phyloP scores from a whole-genome alignment of 2,888 invertebrate species.

The Drosophila setosimentum region DNA sequence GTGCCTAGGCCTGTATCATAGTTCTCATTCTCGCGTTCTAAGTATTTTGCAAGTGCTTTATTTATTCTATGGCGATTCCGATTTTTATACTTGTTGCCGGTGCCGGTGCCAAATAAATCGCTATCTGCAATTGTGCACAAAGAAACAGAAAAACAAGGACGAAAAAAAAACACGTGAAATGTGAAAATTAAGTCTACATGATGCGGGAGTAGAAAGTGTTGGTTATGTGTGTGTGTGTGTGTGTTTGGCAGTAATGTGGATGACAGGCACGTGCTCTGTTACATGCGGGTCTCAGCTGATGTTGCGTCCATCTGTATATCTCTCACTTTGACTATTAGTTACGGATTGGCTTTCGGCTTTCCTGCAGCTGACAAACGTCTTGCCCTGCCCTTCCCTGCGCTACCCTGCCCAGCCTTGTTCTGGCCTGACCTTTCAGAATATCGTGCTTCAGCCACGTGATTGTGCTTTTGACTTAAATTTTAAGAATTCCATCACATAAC shows the following conservation, averaged over 20 bases:
- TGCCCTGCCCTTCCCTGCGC: not conserved
- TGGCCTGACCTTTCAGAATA: conserved; percentile 28
- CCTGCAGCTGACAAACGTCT: conserved; percentile 53
- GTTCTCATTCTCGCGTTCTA: conserved; percentile 82
- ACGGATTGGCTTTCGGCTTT: conserved; percentile 34
- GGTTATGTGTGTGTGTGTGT: conserved; percentile 6
- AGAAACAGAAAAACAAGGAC: conserved; percentile 15
- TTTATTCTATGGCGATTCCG: conserved; percentile 83
- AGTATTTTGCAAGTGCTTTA: conserved; percentile 83
- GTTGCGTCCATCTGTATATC: conserved; percentile 3
- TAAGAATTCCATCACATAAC: not conserved
- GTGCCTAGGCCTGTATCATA: conserved; percentile 69
- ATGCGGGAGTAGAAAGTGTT: not conserved
- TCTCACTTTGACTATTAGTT: conserved; percentile 19
- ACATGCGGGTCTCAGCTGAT: conserved; percentile 50
- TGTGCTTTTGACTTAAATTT: conserved; percentile 1
- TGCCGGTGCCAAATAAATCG: conserved; percentile 68
- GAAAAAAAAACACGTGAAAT: conserved; percentile 30
- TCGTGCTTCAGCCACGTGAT: conserved; percentile 10
- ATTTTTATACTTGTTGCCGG: conserved; percentile 74
- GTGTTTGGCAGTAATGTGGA: not conserved
- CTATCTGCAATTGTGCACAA: conserved; percentile 65
- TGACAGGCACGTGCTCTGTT: conserved; percentile 41
- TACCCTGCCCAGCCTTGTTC: conserved; percentile 4
- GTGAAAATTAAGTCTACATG: conserved; percentile 34